Percentiles rank a stretch among this genome's conserved stretches.
phyloP scores from a whole-genome alignment of 2,113 vertebrate genomes.

The Sprattus sprattus region DNA sequence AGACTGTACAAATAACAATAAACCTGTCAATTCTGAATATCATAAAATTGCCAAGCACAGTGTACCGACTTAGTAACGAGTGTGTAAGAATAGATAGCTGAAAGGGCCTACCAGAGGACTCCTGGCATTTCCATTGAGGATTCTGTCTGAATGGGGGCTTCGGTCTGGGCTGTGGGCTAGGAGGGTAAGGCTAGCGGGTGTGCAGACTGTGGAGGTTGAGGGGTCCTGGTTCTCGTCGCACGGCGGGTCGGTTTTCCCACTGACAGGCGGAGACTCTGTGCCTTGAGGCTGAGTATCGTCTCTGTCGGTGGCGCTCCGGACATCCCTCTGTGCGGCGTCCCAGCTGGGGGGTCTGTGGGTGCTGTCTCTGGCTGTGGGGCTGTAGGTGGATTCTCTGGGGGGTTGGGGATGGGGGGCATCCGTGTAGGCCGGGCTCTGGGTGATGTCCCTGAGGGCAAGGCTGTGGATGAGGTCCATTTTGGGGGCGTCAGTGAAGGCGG shows the following conservation, averaged over 20 bases:
- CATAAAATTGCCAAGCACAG: background rate
- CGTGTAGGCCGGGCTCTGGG: constrained; percentile 36
- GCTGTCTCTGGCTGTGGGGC: background rate
- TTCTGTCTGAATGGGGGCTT: constrained; percentile 53
- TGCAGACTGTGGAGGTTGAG: constrained; percentile 54
- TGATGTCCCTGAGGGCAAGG: constrained; percentile 31
- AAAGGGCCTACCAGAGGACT: constrained; percentile 16
- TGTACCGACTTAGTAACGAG: background rate
- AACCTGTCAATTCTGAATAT: background rate
- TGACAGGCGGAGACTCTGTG: constrained; percentile 63
- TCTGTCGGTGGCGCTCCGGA: constrained; percentile 62
- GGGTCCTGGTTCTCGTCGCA: constrained; percentile 83
- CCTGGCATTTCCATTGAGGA: background rate
- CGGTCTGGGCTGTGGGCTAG: constrained; percentile 64
- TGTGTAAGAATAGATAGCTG: background rate
- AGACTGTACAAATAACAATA: background rate
- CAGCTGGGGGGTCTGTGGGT: background rate
- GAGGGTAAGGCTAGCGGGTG: constrained; percentile 68
- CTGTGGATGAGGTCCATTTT: constrained; percentile 47
- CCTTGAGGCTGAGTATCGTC: constrained; percentile 64
- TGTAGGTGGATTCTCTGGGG: background rate
- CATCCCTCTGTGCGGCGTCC: constrained; percentile 47
- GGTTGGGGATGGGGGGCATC: background rate
- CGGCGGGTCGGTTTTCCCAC: constrained; percentile 61
- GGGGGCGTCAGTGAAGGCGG: constrained; percentile 21